Conservation (phyloP, 1,140 invertebrate species). For the Epicauta chinensis region DNA sequence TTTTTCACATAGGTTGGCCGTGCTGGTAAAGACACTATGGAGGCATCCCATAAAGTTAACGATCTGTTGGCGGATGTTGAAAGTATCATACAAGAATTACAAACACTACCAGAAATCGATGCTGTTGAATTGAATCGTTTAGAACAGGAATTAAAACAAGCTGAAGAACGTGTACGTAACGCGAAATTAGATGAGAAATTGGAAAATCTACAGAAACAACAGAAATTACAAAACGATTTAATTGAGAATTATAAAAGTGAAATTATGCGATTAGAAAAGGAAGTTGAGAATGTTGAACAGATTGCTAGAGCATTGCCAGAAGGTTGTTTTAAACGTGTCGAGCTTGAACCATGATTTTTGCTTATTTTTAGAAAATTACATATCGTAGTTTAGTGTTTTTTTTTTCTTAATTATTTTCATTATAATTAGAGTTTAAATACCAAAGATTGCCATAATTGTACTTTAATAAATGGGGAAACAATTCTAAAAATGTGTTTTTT, state of each 20-base stretch:
- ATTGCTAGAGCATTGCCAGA: constrained; percentile 76
- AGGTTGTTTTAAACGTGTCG: constrained; percentile 59
- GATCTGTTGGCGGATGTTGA: constrained; percentile 73
- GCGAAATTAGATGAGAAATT: constrained; percentile 74
- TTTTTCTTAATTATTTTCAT: background rate
- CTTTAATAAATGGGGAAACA: background rate
- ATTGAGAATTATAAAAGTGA: constrained; percentile 80
- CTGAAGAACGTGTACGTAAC: constrained; percentile 64
- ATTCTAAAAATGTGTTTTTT: too few relatives aligned
- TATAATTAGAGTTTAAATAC: background rate
- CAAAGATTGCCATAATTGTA: constrained; percentile 12
- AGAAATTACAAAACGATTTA: constrained; percentile 68
- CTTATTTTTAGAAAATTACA: background rate
- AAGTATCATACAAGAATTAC: constrained; percentile 72
- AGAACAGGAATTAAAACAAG: constrained; percentile 64
- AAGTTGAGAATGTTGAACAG: constrained; percentile 82
- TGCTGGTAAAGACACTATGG: constrained; percentile 73
- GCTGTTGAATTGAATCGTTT: constrained; percentile 61
- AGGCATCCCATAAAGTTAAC: constrained; percentile 72
- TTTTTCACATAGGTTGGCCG: constrained; percentile 66
- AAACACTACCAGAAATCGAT: constrained; percentile 71
- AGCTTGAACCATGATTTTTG: constrained; percentile 33
- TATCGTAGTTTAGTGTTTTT: constrained; percentile 4
- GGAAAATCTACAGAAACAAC: constrained; percentile 61
- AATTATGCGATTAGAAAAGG: constrained; percentile 60